Evolutionary conservation across 2,113 vertebrate species (phyloP).

Genomic region (Heterotis niloticus): DNA sequence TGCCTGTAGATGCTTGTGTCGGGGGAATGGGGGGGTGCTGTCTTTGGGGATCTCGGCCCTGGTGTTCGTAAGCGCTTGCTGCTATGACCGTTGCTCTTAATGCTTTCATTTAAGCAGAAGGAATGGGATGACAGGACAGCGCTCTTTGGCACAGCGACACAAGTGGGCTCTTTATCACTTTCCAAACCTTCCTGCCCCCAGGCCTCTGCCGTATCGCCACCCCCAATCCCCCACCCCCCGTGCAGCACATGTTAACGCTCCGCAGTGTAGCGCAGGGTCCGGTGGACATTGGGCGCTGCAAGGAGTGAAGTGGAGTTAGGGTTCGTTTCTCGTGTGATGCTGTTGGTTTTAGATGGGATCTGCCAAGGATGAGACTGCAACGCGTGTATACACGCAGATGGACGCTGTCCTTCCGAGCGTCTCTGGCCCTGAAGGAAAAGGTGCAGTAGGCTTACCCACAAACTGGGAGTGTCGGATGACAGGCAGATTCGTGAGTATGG

Average conservation of each 20-base stretch:
- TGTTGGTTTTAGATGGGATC: too few species aligned
- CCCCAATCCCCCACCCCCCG: constrained; percentile 26
- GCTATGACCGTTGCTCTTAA: constrained; percentile 47
- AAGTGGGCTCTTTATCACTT: constrained; percentile 46
- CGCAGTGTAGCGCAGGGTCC: neutral
- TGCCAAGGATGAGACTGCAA: too few species aligned
- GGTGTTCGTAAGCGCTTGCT: constrained; percentile 48
- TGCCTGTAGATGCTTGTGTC: constrained; percentile 27
- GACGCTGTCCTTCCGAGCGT: too few species aligned
- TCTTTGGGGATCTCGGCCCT: constrained; percentile 48
- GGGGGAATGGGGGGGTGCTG: neutral
- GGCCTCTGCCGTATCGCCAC: constrained; percentile 34
- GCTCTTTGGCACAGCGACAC: too few species aligned
- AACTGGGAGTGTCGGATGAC: too few species aligned
- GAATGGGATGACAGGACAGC: constrained; percentile 35
- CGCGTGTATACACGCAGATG: too few species aligned
- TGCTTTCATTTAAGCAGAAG: constrained; percentile 54
- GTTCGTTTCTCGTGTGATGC: too few species aligned
- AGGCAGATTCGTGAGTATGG: too few species aligned
- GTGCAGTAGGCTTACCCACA: too few species aligned
- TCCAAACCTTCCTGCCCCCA: constrained; percentile 32
- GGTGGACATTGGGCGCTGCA: neutral
- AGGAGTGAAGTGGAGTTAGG: too few species aligned
- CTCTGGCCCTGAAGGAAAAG: neutral
- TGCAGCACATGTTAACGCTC: constrained; percentile 32